These are phyloP conservation scores for Tachysurus vachellii DNA, from an alignment of 2,113 vertebrate species.

Conservation along the genomic window DNA sequence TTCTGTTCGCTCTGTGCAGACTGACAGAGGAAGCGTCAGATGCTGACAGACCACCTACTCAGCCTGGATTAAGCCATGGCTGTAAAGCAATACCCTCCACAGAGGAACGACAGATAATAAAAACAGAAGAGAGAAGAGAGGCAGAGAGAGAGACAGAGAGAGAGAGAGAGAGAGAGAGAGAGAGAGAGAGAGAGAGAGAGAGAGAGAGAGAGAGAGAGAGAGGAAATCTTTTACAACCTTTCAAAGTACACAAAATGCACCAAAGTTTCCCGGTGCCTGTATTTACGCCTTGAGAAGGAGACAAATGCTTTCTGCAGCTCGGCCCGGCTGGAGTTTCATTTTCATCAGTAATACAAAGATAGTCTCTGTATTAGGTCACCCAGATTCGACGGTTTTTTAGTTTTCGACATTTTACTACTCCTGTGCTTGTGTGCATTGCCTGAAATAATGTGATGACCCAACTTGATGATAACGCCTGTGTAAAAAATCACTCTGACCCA, in stretches of 20 bases:
- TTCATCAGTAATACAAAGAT: slow-evolving; percentile 66
- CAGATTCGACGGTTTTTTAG: slow-evolving; percentile 70
- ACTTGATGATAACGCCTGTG: slow-evolving; percentile 65
- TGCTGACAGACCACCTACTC: background rate
- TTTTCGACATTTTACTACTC: slow-evolving; percentile 69
- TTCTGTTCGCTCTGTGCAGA: background rate
- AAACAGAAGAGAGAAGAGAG: background rate
- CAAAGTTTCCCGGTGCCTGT: background rate
- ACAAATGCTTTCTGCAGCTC: background rate
- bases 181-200: no score
- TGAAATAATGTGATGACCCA: slow-evolving; percentile 79
- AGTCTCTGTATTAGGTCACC: slow-evolving; percentile 72
- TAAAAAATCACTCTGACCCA: slow-evolving; percentile 74
- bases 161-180: no score
- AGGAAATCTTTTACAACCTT: background rate
- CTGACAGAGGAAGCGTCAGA: background rate
- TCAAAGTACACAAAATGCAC: background rate
- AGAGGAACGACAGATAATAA: background rate
- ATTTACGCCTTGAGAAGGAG: background rate
- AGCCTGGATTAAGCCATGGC: background rate
- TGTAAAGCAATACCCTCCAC: background rate
- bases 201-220: background rate
- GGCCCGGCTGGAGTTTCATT: slow-evolving; percentile 1
- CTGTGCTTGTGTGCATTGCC: slow-evolving; percentile 66
- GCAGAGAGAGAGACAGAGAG: background rate